Evolutionary conservation across 1,140 invertebrate species (phyloP).

Genomic region (Drosophila triauraria): DNA sequence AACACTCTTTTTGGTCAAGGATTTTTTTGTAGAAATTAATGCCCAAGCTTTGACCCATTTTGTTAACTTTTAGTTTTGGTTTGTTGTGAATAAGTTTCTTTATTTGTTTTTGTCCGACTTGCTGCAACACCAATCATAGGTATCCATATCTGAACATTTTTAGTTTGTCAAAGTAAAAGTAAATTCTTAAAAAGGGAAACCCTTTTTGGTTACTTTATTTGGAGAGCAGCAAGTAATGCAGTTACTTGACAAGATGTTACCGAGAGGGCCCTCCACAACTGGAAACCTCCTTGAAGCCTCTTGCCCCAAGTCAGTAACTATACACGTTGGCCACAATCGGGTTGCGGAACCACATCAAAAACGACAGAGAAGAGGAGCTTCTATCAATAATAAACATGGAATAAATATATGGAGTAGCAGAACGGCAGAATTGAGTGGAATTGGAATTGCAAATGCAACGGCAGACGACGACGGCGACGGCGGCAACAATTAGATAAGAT

Average conservation of each 20-base stretch:
- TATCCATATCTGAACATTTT: background rate
- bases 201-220: constrained; percentile 7
- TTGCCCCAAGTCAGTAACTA: constrained; percentile 31
- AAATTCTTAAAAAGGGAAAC: background rate
- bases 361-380: constrained; percentile 22
- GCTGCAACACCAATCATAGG: background rate
- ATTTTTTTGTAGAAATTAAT: background rate
- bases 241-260: constrained; percentile 26
- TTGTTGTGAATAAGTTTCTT: background rate
- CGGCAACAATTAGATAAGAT: constrained; percentile 78
- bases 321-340: constrained; percentile 44
- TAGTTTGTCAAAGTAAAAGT: background rate
- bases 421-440: constrained; percentile 1
- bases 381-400: constrained; percentile 22
- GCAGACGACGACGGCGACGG: constrained; percentile 48
- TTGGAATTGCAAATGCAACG: constrained; percentile 20
- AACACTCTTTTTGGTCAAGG: background rate
- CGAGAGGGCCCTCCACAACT: constrained; percentile 8
- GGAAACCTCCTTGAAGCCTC: constrained; percentile 7
- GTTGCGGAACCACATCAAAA: constrained; percentile 54
- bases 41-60: background rate
- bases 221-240: constrained; percentile 17
- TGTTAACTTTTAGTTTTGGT: background rate
- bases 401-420: background rate
- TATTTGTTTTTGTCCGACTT: background rate